phyloP scores from a whole-genome alignment of 2,888 invertebrate species.

The Meiosimyza decipiens region DNA sequence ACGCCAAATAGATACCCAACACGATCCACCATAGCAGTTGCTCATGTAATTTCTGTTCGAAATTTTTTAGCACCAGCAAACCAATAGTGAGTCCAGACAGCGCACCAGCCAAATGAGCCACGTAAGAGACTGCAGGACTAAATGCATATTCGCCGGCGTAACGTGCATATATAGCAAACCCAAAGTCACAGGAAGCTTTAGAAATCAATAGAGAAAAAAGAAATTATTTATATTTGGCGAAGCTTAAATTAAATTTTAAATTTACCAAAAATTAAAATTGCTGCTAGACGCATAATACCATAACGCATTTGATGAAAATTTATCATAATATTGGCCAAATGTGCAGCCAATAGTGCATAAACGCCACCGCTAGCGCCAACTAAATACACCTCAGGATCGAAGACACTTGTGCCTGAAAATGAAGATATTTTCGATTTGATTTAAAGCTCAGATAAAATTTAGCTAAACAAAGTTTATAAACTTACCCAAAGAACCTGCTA shows the following conservation, averaged over 20 bases:
- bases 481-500: constrained; percentile 78
- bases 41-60: constrained; percentile 94
- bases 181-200: constrained; percentile 89
- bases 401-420: constrained; percentile 82
- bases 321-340: constrained; percentile 93
- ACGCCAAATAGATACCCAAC: constrained; percentile 91
- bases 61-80: constrained; percentile 92
- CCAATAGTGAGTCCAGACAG: constrained; percentile 95
- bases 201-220: constrained; percentile 33
- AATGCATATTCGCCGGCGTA: constrained; percentile 76
- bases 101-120: constrained; percentile 95
- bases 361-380: constrained; percentile 98
- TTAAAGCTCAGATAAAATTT: neutral
- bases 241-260: constrained; percentile 28
- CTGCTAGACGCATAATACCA: constrained; percentile 88
- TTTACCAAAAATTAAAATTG: constrained; percentile 91
- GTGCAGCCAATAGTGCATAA: constrained; percentile 95
- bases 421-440: neutral
- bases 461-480: neutral
- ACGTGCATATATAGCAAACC: constrained; percentile 94
- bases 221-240: constrained; percentile 3
- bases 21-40: constrained; percentile 97
- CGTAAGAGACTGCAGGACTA: constrained; percentile 89
- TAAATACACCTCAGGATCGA: constrained; percentile 92
- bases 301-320: constrained; percentile 98